Conservation (phyloP, 35 echinoderm and acorn worm genomes). For the Anneissia japonica region DNA sequence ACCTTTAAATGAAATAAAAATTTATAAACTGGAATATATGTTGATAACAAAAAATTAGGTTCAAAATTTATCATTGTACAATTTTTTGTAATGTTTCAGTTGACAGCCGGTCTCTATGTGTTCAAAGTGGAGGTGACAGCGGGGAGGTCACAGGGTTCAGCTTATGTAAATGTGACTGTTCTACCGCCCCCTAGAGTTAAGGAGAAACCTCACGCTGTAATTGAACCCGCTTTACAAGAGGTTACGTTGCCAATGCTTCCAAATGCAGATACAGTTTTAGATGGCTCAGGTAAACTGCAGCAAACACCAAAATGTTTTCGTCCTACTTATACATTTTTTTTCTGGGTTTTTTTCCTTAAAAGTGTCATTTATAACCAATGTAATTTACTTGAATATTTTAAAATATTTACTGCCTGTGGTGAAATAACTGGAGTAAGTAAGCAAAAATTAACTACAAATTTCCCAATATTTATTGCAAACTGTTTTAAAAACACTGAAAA, state of each 20-base stretch:
- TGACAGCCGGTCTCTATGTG: constrained; percentile 60
- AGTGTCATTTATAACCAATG: too few species aligned
- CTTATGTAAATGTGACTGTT: constrained; percentile 71
- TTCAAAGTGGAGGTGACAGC: constrained; percentile 63
- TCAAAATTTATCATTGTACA: too few species aligned
- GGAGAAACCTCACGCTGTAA: constrained; percentile 59
- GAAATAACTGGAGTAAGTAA: too few species aligned
- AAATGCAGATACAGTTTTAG: constrained; percentile 49
- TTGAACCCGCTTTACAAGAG: constrained; percentile 47
- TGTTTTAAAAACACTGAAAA: too few species aligned
- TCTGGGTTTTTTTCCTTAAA: too few species aligned
- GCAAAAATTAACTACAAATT: too few species aligned
- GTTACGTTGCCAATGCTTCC: constrained; percentile 43
- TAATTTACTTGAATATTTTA: too few species aligned
- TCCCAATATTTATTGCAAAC: too few species aligned
- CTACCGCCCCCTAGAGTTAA: constrained; percentile 58
- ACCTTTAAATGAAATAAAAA: neutral
- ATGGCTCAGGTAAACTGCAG: constrained; percentile 58
- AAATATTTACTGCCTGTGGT: too few species aligned
- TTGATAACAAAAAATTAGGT: too few species aligned
- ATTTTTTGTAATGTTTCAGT: constrained; percentile 31
- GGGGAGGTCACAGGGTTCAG: constrained; percentile 33
- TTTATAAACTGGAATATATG: too few species aligned
- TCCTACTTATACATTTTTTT: neutral
- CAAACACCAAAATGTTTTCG: neutral